Percentiles rank a stretch among this genome's conserved stretches.
phyloP scores from a whole-genome alignment of 1,140 invertebrate genomes.

The Cryptotermes secundus region DNA sequence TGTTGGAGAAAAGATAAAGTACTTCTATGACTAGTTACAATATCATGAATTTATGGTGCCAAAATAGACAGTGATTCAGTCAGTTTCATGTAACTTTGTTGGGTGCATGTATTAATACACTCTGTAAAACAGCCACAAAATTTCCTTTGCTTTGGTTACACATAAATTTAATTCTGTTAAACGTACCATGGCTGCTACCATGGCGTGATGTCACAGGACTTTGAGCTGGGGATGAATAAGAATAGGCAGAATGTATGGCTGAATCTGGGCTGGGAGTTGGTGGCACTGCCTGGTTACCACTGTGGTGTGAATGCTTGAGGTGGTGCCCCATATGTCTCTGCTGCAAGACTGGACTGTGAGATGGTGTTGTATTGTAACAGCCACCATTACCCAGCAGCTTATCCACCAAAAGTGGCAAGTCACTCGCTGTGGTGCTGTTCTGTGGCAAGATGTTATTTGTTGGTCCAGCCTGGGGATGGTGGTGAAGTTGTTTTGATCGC shows the following conservation, averaged over 20 bases:
- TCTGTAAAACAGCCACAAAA: too few species aligned
- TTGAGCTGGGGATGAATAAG: slow-evolving; percentile 71
- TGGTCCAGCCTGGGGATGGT: slow-evolving; percentile 14
- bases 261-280: slow-evolving; percentile 77
- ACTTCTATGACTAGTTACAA: not conserved
- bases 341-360: slow-evolving; percentile 40
- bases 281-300: slow-evolving; percentile 45
- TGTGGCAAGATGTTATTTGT: slow-evolving; percentile 1
- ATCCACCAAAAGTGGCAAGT: slow-evolving; percentile 60
- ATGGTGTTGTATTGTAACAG: slow-evolving; percentile 40
- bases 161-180: too few species aligned
- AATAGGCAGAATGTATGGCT: slow-evolving; percentile 82
- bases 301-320: slow-evolving; percentile 21
- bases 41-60: not conserved
- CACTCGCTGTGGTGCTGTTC: slow-evolving; percentile 40
- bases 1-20: too few species aligned
- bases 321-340: slow-evolving; percentile 36
- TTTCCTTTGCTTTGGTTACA: too few species aligned
- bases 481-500: slow-evolving; percentile 34
- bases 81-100: too few species aligned
- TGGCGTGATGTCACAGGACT: slow-evolving; percentile 82
- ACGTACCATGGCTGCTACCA: slow-evolving; percentile 41
- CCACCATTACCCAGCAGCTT: slow-evolving; percentile 59
- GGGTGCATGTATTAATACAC: too few species aligned
- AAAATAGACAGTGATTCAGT: too few species aligned